Evolutionary conservation across 2,797 vertebrate genomes (phyloP).

Genomic region (Rhinichthys osculus): DNA sequence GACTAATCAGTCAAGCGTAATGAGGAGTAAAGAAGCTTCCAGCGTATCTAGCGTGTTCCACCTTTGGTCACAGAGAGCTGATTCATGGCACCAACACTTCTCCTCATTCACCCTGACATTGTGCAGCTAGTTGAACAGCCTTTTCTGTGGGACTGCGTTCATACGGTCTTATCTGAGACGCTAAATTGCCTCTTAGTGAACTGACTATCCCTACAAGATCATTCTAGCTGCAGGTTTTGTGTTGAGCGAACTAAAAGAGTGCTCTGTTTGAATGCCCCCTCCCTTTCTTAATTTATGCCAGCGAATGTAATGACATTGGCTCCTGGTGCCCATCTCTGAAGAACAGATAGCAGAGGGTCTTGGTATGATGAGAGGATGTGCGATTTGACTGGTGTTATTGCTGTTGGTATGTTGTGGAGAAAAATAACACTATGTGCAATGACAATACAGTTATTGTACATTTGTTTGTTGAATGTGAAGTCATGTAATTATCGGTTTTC

Average conservation of each 20-base stretch:
- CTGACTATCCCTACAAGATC: constrained; percentile 64
- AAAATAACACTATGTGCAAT: constrained; percentile 35
- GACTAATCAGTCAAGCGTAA: constrained; percentile 35
- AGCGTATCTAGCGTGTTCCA: constrained; percentile 13
- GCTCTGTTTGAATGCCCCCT: constrained; percentile 74
- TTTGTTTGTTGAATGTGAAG: constrained; percentile 68
- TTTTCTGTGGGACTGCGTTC: constrained; percentile 68
- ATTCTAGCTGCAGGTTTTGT: constrained; percentile 68
- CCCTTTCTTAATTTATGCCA: constrained; percentile 50
- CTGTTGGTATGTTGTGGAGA: constrained; percentile 10
- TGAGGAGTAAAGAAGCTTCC: constrained; percentile 44
- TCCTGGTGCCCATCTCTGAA: constrained; percentile 44
- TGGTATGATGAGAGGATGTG: constrained; percentile 77
- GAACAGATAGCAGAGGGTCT: constrained; percentile 69
- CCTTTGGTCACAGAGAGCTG: constrained; percentile 68
- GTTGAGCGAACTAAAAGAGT: constrained; percentile 70
- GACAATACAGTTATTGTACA: constrained; percentile 9
- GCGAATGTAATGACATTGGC: constrained; percentile 46
- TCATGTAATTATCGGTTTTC: not conserved
- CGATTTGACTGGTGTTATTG: constrained; percentile 61
- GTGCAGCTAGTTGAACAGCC: constrained; percentile 61
- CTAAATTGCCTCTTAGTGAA: constrained; percentile 74
- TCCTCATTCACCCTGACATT: constrained; percentile 57
- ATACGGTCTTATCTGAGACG: constrained; percentile 73
- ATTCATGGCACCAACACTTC: constrained; percentile 73